A percentile compares a stretch with the other conserved stretches of the same genome.
phyloP scores from a whole-genome alignment of 2,113 vertebrate species.

The Pyxicephalus adspersus region DNA sequence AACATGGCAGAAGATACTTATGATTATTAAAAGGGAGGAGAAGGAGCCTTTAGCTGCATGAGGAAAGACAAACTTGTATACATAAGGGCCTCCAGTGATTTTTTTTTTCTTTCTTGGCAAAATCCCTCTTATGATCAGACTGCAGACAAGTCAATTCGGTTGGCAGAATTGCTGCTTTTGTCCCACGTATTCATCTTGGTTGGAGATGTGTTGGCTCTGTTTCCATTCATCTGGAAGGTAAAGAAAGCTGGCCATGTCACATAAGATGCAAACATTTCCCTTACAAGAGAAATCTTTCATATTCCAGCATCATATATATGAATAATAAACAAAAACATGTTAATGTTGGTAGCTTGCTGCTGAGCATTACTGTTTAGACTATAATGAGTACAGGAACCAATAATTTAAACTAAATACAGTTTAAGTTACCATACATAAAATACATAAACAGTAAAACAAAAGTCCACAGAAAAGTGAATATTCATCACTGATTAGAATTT shows the following conservation, averaged over 20 bases:
- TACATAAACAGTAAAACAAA: too few relatives aligned
- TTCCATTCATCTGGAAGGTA: constrained; percentile 83
- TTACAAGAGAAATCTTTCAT: not conserved
- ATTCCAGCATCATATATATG: not conserved
- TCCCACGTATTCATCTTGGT: constrained; percentile 92
- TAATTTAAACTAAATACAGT: not conserved
- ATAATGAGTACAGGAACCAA: not conserved
- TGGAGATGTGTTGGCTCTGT: constrained; percentile 79
- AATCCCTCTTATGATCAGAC: constrained; percentile 70
- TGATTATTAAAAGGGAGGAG: constrained; percentile 17
- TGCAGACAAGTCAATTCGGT: constrained; percentile 87
- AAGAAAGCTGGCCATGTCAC: not conserved
- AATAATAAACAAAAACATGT: not conserved
- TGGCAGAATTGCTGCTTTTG: constrained; percentile 88
- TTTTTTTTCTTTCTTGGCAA: constrained; percentile 15
- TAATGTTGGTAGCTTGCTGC: not conserved
- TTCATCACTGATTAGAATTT: too few relatives aligned
- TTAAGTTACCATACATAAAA: not conserved
- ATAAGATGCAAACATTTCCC: not conserved
- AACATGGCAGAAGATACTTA: constrained; percentile 16
- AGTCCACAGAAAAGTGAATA: too few relatives aligned
- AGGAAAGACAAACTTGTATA: constrained; percentile 48
- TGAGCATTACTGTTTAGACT: not conserved
- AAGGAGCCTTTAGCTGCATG: constrained; percentile 39
- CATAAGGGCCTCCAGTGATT: constrained; percentile 24